Evolutionary conservation across 2,797 vertebrate species (phyloP), one percentile per base, ranked within the genome.

Genomic region (Pseudocheirus occidentalis): DNA sequence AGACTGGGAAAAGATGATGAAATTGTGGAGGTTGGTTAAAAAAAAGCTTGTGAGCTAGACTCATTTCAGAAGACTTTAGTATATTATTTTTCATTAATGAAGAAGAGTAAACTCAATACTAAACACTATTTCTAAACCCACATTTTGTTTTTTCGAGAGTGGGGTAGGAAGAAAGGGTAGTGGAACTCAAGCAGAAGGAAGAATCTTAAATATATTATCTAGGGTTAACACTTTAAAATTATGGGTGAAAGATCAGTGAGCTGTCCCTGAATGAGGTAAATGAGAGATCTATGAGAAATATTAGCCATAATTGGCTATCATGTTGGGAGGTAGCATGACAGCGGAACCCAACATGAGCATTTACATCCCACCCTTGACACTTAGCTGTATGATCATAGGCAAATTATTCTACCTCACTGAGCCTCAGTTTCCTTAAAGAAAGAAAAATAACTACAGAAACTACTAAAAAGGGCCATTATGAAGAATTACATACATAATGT

Each of bases 11-110:
- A 3, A 94, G 92, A 94, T 93, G 73, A 93, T 66, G 24, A 95
- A 94, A 95, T 94, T 89, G n/a, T 57, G 14, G 91, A 55, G 11
- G 40, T 31, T 97, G 53, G 34, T 56, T 14, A 93, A 46, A 73
- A 73, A 97, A 96, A 94, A 53, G 40, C 50, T 55, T 87, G 10
- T 55, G 91, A 50, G 11, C 29, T 53, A 59, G 73, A 12, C 2
- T 59, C 52, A 46, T 52, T 93, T 93, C 55, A 57, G 58, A 95
- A 24, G 40, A 92, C 94, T 95, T 96, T 40, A 62, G 55, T 93
- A 92, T 87, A 53, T 55, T 81, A 46, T 5, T 52, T 93, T 66
- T 87, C n/a, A 46, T 92, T 95, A 27, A 54, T 96, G n/a, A 94
- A 56, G 5, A 87, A 87, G 21, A 27, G 1, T 28, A 50, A 87